Evolutionary conservation across 2,113 vertebrate species (phyloP).

Genomic region (Platysteira castanea): DNA sequence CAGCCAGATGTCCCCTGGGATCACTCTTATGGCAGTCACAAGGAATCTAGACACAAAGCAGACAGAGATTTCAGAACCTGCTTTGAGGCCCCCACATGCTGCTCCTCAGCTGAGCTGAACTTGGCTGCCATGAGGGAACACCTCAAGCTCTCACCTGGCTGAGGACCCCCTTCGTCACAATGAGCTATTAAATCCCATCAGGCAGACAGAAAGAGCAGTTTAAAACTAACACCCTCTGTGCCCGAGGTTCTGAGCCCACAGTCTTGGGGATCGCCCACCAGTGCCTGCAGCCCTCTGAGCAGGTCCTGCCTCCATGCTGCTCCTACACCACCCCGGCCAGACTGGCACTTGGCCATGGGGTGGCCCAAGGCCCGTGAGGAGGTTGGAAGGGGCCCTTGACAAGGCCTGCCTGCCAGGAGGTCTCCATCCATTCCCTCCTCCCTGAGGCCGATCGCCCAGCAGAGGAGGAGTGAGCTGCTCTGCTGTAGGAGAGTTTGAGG

Average conservation of each 20-base stretch:
- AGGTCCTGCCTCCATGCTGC: not conserved
- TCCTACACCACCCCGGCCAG: not conserved
- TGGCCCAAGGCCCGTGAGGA: rapidly evolving
- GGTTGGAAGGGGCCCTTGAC: not conserved
- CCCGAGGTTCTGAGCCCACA: conserved; percentile 76
- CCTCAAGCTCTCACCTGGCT: not conserved
- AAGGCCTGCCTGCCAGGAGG: too few relatives aligned
- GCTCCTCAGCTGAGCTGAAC: not conserved
- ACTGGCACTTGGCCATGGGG: not conserved
- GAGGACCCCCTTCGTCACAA: too few relatives aligned
- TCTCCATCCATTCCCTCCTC: not conserved
- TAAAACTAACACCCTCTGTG: conserved; percentile 56
- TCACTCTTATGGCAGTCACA: rapidly evolving
- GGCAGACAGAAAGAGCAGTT: too few relatives aligned
- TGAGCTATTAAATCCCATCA: rapidly evolving
- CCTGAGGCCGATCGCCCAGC: rapidly evolving
- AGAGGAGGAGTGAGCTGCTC: too few relatives aligned
- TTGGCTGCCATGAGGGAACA: rapidly evolving
- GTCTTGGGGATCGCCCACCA: conserved; percentile 64
- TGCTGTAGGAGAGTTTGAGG: too few relatives aligned
- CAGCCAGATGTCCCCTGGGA: not conserved
- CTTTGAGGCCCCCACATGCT: rapidly evolving
- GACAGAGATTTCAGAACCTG: not conserved
- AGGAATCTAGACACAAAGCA: not conserved
- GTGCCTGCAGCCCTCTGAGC: conserved; percentile 70